Evolutionary conservation across 2,113 vertebrate species (phyloP).

Genomic region (Chloropsis hardwickii): DNA sequence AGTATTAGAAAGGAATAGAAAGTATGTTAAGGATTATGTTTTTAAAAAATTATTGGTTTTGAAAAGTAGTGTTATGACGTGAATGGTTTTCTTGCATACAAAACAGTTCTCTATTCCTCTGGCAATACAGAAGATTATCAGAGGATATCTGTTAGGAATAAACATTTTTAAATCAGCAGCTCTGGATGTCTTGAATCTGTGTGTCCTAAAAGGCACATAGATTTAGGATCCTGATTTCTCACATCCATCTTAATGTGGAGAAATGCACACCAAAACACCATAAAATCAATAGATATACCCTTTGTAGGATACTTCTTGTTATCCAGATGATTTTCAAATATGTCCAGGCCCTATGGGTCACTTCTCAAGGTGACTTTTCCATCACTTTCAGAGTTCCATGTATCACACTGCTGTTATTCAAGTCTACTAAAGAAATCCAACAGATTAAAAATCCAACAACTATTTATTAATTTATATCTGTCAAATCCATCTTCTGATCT

Average conservation of each 20-base stretch:
- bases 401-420: not conserved
- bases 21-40: not conserved
- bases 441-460: not conserved
- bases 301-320: not conserved
- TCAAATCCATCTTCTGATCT: not conserved
- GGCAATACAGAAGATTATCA: not conserved
- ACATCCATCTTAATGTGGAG: not conserved
- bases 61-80: not conserved
- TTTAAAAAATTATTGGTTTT: not conserved
- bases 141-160: not conserved
- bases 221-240: not conserved
- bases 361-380: not conserved
- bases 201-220: not conserved
- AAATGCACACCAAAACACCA: not conserved
- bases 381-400: not conserved
- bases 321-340: not conserved
- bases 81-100: not conserved
- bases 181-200: not conserved
- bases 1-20: not conserved
- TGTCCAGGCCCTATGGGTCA: not conserved
- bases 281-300: not conserved
- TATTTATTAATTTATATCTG: not conserved
- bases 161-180: not conserved
- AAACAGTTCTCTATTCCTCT: not conserved
- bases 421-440: not conserved